Conservation (phyloP, 2,888 invertebrate genomes). For the Dryadula phaetusa region DNA sequence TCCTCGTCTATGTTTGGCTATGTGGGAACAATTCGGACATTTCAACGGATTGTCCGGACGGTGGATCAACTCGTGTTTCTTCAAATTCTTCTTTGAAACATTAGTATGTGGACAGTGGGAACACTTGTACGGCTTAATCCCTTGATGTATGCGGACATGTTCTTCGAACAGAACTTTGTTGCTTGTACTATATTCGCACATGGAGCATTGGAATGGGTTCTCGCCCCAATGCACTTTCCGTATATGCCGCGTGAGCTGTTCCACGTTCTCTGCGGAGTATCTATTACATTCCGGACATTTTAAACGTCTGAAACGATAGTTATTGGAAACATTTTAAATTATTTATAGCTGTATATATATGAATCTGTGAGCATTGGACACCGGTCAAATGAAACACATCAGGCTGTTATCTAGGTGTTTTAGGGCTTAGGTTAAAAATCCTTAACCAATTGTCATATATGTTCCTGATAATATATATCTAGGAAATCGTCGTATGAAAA, state of each 20-base stretch:
- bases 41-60: slow-evolving; percentile 63
- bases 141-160: slow-evolving; percentile 68
- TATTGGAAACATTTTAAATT: too few species aligned
- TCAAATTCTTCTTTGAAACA: slow-evolving; percentile 71
- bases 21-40: slow-evolving; percentile 60
- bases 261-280: slow-evolving; percentile 58
- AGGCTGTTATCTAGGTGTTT: too few species aligned
- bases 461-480: too few species aligned
- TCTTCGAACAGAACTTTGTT: slow-evolving; percentile 69
- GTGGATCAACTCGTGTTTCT: slow-evolving; percentile 68
- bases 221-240: slow-evolving; percentile 63
- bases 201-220: slow-evolving; percentile 69
- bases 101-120: slow-evolving; percentile 63
- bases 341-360: too few species aligned
- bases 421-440: too few species aligned
- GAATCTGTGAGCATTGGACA: too few species aligned
- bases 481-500: too few species aligned
- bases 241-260: slow-evolving; percentile 62
- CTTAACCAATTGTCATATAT: too few species aligned
- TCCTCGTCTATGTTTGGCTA: slow-evolving; percentile 56
- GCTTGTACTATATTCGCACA: slow-evolving; percentile 72
- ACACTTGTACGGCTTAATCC: slow-evolving; percentile 74
- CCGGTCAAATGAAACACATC: too few species aligned
- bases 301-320: slow-evolving; percentile 33
- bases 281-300: slow-evolving; percentile 56